These are phyloP conservation scores for Polyommatus icarus DNA, from an alignment of 2,888 invertebrate species.

Conservation along the genomic window DNA sequence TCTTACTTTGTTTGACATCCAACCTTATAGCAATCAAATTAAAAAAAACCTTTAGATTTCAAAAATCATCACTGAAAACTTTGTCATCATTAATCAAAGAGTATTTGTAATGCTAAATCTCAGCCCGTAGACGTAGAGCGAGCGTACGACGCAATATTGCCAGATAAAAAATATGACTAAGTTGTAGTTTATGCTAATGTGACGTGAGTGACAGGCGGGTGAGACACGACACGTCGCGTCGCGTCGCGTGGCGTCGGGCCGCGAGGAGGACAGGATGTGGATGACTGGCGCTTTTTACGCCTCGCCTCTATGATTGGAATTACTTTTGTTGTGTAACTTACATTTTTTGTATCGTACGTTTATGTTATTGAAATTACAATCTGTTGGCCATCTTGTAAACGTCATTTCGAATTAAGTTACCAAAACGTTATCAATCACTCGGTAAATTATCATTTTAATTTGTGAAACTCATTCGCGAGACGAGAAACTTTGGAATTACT, in stretches of 20 bases:
- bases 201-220: slow-evolving; percentile 36
- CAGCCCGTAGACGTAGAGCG: background rate
- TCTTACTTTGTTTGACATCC: background rate
- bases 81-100: background rate
- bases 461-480: background rate
- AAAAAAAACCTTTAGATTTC: background rate
- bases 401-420: slow-evolving; percentile 16
- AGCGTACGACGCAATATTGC: background rate
- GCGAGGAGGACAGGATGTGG: slow-evolving; percentile 52
- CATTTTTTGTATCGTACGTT: slow-evolving; percentile 11
- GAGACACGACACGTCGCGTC: slow-evolving; percentile 36
- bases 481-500: background rate
- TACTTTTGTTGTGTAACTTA: slow-evolving; percentile 30
- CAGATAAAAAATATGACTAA: slow-evolving; percentile 40
- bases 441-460: background rate
- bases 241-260: slow-evolving; percentile 24
- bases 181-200: slow-evolving; percentile 52
- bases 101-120: background rate
- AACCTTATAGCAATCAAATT: background rate
- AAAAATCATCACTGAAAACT: background rate
- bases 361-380: slow-evolving; percentile 21
- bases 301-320: slow-evolving; percentile 36
- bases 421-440: slow-evolving; percentile 10
- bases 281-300: slow-evolving; percentile 46
- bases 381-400: slow-evolving; percentile 21